Evolutionary conservation across 2,888 invertebrate species (phyloP).

Genomic region (Macrophya alboannulata): DNA sequence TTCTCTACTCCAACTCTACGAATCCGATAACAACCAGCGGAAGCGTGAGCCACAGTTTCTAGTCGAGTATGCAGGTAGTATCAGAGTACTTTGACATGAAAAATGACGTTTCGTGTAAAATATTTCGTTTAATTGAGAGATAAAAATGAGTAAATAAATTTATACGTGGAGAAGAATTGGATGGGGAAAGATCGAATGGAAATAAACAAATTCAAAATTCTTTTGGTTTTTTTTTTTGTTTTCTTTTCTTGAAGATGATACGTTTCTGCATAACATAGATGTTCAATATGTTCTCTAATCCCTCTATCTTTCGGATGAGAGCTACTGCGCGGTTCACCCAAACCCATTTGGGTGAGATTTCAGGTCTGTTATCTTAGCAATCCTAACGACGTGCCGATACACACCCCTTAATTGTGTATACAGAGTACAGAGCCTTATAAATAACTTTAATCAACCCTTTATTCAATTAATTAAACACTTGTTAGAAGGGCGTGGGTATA

Average conservation of each 20-base stretch:
- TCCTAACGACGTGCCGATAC: constrained; percentile 40
- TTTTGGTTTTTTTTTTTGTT: too few species aligned
- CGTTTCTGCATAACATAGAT: neutral
- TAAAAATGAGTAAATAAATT: too few species aligned
- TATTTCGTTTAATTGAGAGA: neutral
- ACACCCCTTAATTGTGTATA: constrained; percentile 24
- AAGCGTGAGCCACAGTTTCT: constrained; percentile 10
- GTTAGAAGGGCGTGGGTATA: neutral
- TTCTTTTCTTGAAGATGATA: neutral
- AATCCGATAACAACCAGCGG: constrained; percentile 34
- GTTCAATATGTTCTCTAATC: too few species aligned
- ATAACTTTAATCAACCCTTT: constrained; percentile 11
- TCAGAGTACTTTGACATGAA: neutral
- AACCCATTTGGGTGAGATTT: constrained; percentile 49
- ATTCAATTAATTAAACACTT: constrained; percentile 33
- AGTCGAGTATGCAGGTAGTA: neutral
- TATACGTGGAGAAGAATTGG: neutral
- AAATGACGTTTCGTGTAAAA: neutral
- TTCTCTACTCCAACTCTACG: constrained; percentile 22
- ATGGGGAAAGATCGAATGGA: neutral
- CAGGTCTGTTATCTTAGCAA: constrained; percentile 47
- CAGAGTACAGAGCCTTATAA: constrained; percentile 5
- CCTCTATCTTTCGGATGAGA: neutral
- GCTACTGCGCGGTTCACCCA: constrained; percentile 8
- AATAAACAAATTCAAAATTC: neutral